Percentiles rank a stretch among this genome's conserved stretches.
Conservation (phyloP, 2,113 vertebrate genomes). For the Chloropsis hardwickii region DNA sequence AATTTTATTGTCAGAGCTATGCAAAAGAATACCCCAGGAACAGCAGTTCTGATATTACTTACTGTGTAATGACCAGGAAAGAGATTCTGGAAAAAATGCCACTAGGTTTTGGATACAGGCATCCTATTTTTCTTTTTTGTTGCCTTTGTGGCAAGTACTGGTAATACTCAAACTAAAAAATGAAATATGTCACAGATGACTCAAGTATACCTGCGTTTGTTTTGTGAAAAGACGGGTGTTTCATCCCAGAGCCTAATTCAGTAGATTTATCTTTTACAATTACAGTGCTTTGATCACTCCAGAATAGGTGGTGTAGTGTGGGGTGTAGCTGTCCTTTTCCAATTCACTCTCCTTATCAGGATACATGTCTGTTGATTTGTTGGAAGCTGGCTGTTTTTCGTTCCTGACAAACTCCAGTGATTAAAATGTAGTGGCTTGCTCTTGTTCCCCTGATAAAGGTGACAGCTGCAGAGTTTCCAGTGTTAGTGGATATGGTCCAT, state of each 20-base stretch:
- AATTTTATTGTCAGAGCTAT: background rate
- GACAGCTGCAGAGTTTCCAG: conserved; percentile 83
- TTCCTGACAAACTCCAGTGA: conserved; percentile 89
- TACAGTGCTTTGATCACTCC: conserved; percentile 77
- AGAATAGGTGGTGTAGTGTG: conserved; percentile 73
- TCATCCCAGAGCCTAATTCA: conserved; percentile 61
- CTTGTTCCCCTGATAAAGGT: conserved; percentile 84
- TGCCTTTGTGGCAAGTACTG: background rate
- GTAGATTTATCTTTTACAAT: conserved; percentile 79
- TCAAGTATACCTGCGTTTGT: conserved; percentile 38
- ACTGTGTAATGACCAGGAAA: background rate
- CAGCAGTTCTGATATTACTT: background rate
- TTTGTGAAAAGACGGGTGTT: conserved; percentile 60
- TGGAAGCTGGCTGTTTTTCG: conserved; percentile 86
- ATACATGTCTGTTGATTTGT: conserved; percentile 89
- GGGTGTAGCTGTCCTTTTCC: conserved; percentile 74
- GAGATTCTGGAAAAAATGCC: background rate
- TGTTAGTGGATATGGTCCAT: conserved; percentile 85
- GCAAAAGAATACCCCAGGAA: background rate
- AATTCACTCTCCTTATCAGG: conserved; percentile 81
- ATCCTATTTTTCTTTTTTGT: background rate
- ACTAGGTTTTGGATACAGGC: background rate
- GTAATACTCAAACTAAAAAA: conserved; percentile 12
- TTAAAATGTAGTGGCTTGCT: conserved; percentile 88
- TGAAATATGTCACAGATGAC: background rate